phyloP scores from a whole-genome alignment of 2,797 vertebrate species.

The Neostethus bicornis region DNA sequence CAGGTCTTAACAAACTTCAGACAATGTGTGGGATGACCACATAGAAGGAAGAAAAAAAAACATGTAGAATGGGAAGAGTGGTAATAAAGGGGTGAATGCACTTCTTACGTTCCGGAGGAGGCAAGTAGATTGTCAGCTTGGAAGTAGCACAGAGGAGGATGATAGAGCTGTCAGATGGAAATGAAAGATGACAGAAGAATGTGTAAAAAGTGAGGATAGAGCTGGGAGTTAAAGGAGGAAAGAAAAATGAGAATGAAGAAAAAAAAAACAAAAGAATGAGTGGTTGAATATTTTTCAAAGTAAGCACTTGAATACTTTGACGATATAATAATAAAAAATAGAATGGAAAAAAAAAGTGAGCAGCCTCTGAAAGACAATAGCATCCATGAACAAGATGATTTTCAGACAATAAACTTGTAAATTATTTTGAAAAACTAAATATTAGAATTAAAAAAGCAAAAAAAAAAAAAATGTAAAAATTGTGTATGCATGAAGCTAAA shows the following conservation, averaged over 20 bases:
- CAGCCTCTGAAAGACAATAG: background rate
- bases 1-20: constrained; percentile 70
- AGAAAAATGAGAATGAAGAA: constrained; percentile 43
- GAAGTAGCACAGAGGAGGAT: constrained; percentile 52
- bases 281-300: constrained; percentile 54
- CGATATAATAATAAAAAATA: constrained; percentile 30
- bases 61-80: constrained; percentile 11
- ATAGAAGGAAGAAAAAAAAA: constrained; percentile 16
- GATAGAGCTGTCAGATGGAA: constrained; percentile 66
- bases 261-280: constrained; percentile 62
- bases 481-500: no score
- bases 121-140: constrained; percentile 55
- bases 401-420: no score
- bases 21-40: constrained; percentile 49
- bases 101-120: constrained; percentile 68
- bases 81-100: constrained; percentile 44
- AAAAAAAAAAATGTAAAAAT: background rate
- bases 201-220: constrained; percentile 19
- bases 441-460: background rate
- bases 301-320: constrained; percentile 34
- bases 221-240: constrained; percentile 19
- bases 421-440: no score
- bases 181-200: constrained; percentile 36
- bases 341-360: constrained; percentile 22
- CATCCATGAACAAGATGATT: no score